Evolutionary conservation across 2,797 vertebrate species (phyloP), one percentile per base, ranked within the genome.

Genomic region (Cynopterus sphinx): DNA sequence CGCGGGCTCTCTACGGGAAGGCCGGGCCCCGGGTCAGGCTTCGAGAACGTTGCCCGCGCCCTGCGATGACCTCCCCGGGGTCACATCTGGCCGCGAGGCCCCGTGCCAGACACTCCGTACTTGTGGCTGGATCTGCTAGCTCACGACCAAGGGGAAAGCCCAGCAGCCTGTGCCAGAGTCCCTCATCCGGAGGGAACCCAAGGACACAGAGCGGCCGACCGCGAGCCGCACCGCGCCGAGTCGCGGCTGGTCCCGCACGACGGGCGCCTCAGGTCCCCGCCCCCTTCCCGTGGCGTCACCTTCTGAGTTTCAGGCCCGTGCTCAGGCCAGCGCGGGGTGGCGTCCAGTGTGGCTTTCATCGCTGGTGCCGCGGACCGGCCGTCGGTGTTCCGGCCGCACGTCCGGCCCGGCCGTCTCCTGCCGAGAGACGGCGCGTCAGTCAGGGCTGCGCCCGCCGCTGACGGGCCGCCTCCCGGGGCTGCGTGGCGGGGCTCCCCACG

Each of bases 11-110:
- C 68, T 39, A 1, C 39, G 46, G 87, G 78, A 77, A 43, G 31
- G 94, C 94, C 97, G 96, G 87, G 81, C 75, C 70, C 77, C 9
- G 77, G 67, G 13, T 67, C 79, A 78, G 15, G 33, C 6, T 78
- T 59, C 78, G 91, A 91, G 84, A 89, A 86, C 49, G 82, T 65
- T 73, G 51, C 46, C 91, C 68, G 61, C 68, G 84, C 63, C 81
- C 61, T 17, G n/a, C 0, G 94, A 95, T 96, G 92, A 97, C 83
- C 87, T 95, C 53, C 0, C 36, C 6, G 36, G 57, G 95, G 91
- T 92, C 93, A 87, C 94, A 78, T 73, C 84, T 82, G 93, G 95
- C 68, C 26, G n/a, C 55, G 74, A 67, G 70, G 74, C 74, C 74
- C 26, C 4, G 0, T 13, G 86, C 55, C 78, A 74, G 53, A 31